Evolutionary conservation across 2,113 vertebrate species (phyloP), one percentile per base, ranked within the genome.

Genomic region (Salvelinus alpinus): DNA sequence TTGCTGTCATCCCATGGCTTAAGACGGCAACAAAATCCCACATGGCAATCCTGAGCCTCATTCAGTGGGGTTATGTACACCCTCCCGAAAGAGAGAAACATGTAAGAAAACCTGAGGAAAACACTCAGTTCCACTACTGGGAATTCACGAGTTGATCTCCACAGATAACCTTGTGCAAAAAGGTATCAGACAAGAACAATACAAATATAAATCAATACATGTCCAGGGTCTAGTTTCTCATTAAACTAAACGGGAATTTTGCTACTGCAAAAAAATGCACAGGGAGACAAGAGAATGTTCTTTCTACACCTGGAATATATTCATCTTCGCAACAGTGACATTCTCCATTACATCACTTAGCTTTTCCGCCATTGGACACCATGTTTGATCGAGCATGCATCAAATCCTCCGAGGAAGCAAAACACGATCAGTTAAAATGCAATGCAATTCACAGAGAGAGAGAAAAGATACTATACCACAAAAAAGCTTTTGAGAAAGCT

Each of bases 221-320:
- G 34, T 34, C 2, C 16, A 70, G 59, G 64, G 14, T 62, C 57
- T 24, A 64, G 22, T 67, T 48, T 24, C 47, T 70, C 18, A 13
- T 2, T 73, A 75, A 83, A 87, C 82, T 80, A 16, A 31, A 7
- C 13, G 44, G 74, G 77, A 86, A 78, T 81, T 68, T 22, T 3
- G 38, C 31, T 22, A 12, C 44, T 78, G 59, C 7, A 29, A 25
- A 7, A n/a, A 12, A 68, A 57, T n/a, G 25, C 27, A 64, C 9
- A 47, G 14, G 25, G 7, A 11, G 66, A 64, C 11, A 66, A 18
- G 24, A 22, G 22, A 11, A 47, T 54, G 44, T 29, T 77, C 71
- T 29, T 77, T 69, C 54, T 59, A 6, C 69, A 62, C 66, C 14
- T 38, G 29, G 13, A 12, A 69, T n/a, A 44, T 67, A 66, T 82